These are phyloP conservation scores for Poecilus cupreus DNA, from an alignment of 2,888 invertebrate genomes.

Conservation along the genomic window DNA sequence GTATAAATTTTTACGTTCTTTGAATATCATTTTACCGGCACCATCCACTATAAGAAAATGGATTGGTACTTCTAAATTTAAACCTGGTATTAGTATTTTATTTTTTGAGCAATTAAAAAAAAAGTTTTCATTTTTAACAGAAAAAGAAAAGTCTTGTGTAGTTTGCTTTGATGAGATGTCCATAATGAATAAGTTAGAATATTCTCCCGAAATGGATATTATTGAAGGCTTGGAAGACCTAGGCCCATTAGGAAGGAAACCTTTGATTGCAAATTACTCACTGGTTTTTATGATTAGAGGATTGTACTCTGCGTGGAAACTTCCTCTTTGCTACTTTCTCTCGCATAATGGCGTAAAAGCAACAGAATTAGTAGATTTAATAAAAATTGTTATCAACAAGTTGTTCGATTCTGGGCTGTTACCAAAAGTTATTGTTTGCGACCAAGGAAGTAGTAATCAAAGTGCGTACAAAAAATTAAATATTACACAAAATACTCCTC, in stretches of 20 bases:
- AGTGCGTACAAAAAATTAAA: slow-evolving; percentile 10
- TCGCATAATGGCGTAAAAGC: background rate
- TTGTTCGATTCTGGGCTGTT: background rate
- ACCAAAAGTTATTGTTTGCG: slow-evolving; percentile 21
- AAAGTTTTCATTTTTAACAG: background rate
- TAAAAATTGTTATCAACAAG: background rate
- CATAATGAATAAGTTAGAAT: slow-evolving; percentile 34
- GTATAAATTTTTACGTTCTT: background rate
- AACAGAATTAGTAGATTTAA: background rate
- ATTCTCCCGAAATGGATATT: slow-evolving; percentile 23
- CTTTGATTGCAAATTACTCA: background rate
- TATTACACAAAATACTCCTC: background rate
- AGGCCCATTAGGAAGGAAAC: slow-evolving; percentile 14
- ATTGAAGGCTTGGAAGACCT: slow-evolving; percentile 38
- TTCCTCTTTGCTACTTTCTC: background rate
- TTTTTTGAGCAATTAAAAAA: background rate
- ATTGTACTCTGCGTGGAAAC: slow-evolving; percentile 2
- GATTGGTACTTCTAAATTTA: background rate
- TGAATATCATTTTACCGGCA: background rate
- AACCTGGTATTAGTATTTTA: background rate
- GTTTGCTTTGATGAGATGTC: slow-evolving; percentile 47
- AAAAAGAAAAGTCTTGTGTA: background rate
- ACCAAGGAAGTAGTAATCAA: slow-evolving; percentile 26
- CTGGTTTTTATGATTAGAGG: slow-evolving; percentile 17
- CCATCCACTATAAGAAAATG: background rate